These are phyloP conservation scores for Hydrocynus forskahlii DNA, from an alignment of 2,797 vertebrate species.

Conservation along the genomic window DNA sequence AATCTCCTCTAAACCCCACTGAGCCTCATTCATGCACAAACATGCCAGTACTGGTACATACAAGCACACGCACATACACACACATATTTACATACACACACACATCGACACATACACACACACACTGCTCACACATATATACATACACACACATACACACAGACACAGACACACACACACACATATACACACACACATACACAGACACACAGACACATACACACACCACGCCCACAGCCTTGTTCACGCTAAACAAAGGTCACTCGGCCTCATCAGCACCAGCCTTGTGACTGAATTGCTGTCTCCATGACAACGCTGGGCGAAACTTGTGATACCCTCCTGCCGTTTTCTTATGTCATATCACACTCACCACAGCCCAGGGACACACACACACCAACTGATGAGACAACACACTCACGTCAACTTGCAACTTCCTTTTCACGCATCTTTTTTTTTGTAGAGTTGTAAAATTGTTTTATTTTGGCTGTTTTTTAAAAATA, in stretches of 20 bases:
- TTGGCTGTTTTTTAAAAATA: too few species aligned
- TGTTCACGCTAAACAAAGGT: conserved; percentile 9
- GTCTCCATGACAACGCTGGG: background rate
- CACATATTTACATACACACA: background rate
- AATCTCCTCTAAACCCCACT: conserved; percentile 31
- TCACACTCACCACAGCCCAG: too few species aligned
- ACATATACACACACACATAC: too few species aligned
- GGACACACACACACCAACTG: background rate
- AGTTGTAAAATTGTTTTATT: too few species aligned
- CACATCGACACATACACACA: background rate
- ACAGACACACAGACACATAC: background rate
- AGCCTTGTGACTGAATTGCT: background rate
- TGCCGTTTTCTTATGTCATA: too few species aligned
- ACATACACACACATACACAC: background rate
- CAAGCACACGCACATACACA: background rate
- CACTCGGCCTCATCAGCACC: background rate
- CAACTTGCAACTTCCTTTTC: background rate
- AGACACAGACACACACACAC: background rate
- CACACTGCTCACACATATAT: background rate
- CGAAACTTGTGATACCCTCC: background rate
- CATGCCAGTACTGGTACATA: conserved; percentile 22
- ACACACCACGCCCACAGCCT: background rate
- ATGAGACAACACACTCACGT: background rate
- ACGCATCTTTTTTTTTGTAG: too few species aligned
- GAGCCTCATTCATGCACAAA: conserved; percentile 22